Evolutionary conservation across 2,888 invertebrate genomes (phyloP), one percentile per base, ranked within the genome.

Genomic region (Caenorhabditis sp.): DNA sequence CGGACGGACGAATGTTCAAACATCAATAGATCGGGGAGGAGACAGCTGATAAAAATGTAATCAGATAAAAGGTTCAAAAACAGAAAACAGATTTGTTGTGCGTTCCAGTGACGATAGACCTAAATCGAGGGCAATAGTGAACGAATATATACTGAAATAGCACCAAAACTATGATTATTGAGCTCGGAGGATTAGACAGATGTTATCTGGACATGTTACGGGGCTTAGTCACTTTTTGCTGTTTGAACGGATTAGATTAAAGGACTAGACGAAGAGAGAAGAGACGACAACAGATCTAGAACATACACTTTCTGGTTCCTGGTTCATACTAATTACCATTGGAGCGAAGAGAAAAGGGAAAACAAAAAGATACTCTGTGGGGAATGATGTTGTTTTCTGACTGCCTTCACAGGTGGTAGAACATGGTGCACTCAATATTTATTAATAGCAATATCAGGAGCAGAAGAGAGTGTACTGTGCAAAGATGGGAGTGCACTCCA

Each of bases 1-100:
- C n/a, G n/a, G n/a, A 51, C 28, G 61, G 64, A 72, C 28, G 62
- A 44, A 68, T 64, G 64, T 64, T 64, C 64, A 76, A 65, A 76
- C 64, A 76, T 61, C 62, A 65, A 67, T 20, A 76, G 37, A 76
- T 51, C 26, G 53, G 24, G 13, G 13, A 28, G 13, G 44, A 58
- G 76, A 68, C 64, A 76, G 76, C 61, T 67, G 68, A 68, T 62
- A 65, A 76, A 64, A 40, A 58, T 20, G 22, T 32, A 56, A 53
- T 51, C 37, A 53, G 64, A 76, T 40, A 76, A 50, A 40, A 61
- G 58, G 60, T 60, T 64, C 47, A 69, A 61, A 56, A 67, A 62
- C 60, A 56, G 62, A 77, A 56, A 58, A 72, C 58, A 70, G 9
- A 1, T 56, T 20, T 22, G 8, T 47, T 1, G n/a, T 1, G 4